A percentile compares a stretch with the other conserved stretches of the same genome.
Conservation (phyloP, 2,797 vertebrate species). For the Labroides dimidiatus region DNA sequence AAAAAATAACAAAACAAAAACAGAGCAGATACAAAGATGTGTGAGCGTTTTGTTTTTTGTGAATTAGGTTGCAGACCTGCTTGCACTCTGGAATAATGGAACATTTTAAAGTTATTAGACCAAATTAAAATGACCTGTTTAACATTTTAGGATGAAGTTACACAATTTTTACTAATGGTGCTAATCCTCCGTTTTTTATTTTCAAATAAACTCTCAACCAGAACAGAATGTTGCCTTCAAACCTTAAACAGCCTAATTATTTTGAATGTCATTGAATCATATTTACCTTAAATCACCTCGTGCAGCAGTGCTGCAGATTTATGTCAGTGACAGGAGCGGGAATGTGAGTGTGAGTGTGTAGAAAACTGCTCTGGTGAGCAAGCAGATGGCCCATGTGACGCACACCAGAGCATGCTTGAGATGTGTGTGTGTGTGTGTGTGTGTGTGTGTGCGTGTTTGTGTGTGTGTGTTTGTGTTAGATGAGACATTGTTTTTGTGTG, state of each 20-base stretch:
- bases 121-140: background rate
- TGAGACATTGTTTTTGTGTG: conserved; percentile 36
- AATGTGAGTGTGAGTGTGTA: conserved; percentile 40
- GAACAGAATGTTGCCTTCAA: background rate
- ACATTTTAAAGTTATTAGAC: no score
- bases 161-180: background rate
- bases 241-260: background rate
- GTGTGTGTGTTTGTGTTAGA: conserved; percentile 31
- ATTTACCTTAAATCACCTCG: background rate
- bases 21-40: background rate
- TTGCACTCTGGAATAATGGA: no score
- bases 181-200: background rate
- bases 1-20: background rate
- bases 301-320: conserved; percentile 27
- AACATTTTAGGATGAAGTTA: background rate
- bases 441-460: conserved; percentile 37
- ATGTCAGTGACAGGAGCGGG: conserved; percentile 25
- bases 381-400: conserved; percentile 84
- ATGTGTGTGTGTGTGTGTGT: conserved; percentile 43
- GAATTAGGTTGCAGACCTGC: no score
- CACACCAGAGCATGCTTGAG: conserved; percentile 69
- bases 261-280: background rate
- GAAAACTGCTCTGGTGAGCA: conserved; percentile 71
- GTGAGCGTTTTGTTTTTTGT: background rate
- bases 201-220: background rate